Evolutionary conservation across 2,113 vertebrate genomes (phyloP).

Genomic region (cat (Felis catus)): F.catus_Fca126_mat1.0 CM031427.1:40459001-40459500

Average conservation of each 20-base stretch:
- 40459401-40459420: background rate
- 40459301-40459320: background rate
- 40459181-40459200: rapidly evolving
- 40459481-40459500: background rate
- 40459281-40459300: background rate
- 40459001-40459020: background rate
- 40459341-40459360: background rate
- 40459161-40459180: rapidly evolving
- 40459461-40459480: background rate
- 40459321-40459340: background rate
- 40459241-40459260: too few species aligned
- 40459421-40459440: rapidly evolving
- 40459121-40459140: rapidly evolving
- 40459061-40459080: background rate
- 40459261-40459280: background rate
- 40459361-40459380: rapidly evolving
- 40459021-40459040: background rate
- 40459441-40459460: background rate
- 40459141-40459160: rapidly evolving
- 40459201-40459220: rapidly evolving
- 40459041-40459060: background rate
- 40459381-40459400: rapidly evolving
- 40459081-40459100: background rate
- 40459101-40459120: background rate
- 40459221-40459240: background rate